Base-by-base conservation (phyloP, 2,888 invertebrate genomes). In the Tetanocera ferruginea region DNA sequence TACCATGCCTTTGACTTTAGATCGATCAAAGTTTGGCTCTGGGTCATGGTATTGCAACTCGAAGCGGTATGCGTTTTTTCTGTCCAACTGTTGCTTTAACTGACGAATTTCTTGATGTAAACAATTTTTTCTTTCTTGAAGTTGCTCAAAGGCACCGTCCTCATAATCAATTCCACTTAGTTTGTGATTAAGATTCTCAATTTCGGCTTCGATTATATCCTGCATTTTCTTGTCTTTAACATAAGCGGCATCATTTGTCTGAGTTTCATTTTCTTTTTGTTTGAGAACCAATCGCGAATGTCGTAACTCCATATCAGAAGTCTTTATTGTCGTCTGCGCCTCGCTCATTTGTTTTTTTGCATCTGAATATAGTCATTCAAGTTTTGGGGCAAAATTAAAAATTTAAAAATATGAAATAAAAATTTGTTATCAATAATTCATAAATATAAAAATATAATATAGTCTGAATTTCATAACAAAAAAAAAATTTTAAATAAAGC, bases 1-100 rank as follows among this genome's bases (percentile, higher is more conserved):
- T 0, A 97, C 93, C 34, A 95, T 92, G 19, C 98, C 98, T 81
- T 92, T 91, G 0, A 97, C 95, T 80, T 92, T 91, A 0, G 88
- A 86, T 1, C 91, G 89, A 85, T 95, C 92, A 86, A 96, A 97
- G 89, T 93, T 92, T 0, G 92, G 92, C 80, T 94, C 93, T 0
- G 98, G 98, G 88, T 96, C 94, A 34, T 91, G 89, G 90, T 97
- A 98, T 9, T 92, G 91, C 88, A 98, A 95, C 9, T 88, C 88
- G 79, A 84, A 90, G 3, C 86, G 86, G n/a, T 87, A 84, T 1
- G 88, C 85, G 79, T 87, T 86, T 49, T 83, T 84, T 3, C 85
- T 83, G 55, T 89, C 88, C 11, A 90, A 64, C 5, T 87, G 84
- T 0, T 83, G 82, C 62, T 91, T 91, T 2, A 93, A 87, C 3